Evolutionary conservation across 2,797 vertebrate species (phyloP).

Genomic region (Lacerta agilis): DNA sequence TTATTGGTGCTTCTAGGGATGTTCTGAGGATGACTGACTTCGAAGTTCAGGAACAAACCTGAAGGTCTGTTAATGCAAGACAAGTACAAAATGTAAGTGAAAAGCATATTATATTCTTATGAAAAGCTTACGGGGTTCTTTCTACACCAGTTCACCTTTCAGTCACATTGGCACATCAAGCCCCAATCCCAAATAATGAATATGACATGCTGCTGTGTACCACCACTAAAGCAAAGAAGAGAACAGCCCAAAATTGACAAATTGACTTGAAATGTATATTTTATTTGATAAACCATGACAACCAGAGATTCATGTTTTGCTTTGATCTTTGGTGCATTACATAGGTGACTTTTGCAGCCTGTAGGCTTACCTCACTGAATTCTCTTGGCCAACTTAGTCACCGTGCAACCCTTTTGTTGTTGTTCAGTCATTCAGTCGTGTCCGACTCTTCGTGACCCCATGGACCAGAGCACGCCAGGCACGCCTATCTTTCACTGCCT

Average conservation of each 20-base stretch:
- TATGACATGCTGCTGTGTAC: not conserved
- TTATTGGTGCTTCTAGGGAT: not conserved
- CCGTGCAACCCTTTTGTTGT: not conserved
- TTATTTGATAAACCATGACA: not conserved
- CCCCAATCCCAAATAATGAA: not conserved
- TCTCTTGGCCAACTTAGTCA: not conserved
- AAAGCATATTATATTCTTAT: not conserved
- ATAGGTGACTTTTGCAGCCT: not conserved
- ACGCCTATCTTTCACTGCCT: too few relatives aligned
- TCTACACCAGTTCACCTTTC: not conserved
- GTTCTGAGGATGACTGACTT: not conserved
- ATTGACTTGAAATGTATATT: not conserved
- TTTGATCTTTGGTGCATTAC: not conserved
- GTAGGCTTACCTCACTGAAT: not conserved
- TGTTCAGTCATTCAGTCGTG: too few relatives aligned
- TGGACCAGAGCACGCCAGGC: too few relatives aligned
- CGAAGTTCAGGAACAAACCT: not conserved
- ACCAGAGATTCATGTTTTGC: not conserved
- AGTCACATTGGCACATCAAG: fast-evolving
- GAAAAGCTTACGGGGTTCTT: not conserved
- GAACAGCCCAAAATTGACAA: not conserved
- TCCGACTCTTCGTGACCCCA: too few relatives aligned
- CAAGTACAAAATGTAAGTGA: not conserved
- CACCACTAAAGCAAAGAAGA: not conserved
- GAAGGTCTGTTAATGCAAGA: not conserved